phyloP scores from a whole-genome alignment of 2,888 invertebrate species.

The Scaeva pyrastri region DNA sequence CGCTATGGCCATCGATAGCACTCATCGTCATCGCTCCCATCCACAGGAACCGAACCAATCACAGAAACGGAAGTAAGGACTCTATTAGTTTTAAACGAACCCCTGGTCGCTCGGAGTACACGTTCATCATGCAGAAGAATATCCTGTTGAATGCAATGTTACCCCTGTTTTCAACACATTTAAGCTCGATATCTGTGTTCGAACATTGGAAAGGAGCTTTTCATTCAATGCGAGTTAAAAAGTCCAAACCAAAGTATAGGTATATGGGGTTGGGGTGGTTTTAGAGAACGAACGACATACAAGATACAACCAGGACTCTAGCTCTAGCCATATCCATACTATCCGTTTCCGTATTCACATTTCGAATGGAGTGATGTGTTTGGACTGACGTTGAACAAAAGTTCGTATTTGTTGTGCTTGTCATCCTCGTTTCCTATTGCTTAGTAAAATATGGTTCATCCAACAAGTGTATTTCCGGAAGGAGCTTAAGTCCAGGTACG shows the following conservation, averaged over 20 bases:
- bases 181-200: neutral
- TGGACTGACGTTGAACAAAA: neutral
- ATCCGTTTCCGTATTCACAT: too few species aligned
- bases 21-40: neutral
- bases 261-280: too few species aligned
- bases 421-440: neutral
- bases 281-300: too few species aligned
- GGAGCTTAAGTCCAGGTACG: neutral
- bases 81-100: constrained; percentile 14
- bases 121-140: neutral
- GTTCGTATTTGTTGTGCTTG: neutral
- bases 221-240: neutral
- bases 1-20: constrained; percentile 4
- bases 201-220: constrained; percentile 28
- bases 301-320: too few species aligned
- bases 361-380: neutral
- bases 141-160: constrained; percentile 27
- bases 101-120: neutral
- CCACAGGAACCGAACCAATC: neutral
- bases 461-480: constrained; percentile 9
- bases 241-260: too few species aligned
- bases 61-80: constrained; percentile 1
- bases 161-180: constrained; percentile 4
- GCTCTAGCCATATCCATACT: too few species aligned
- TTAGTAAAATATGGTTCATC: neutral